Conservation (phyloP, 64 coral and sea anemone genomes). For the Porites australiensis region DNA sequence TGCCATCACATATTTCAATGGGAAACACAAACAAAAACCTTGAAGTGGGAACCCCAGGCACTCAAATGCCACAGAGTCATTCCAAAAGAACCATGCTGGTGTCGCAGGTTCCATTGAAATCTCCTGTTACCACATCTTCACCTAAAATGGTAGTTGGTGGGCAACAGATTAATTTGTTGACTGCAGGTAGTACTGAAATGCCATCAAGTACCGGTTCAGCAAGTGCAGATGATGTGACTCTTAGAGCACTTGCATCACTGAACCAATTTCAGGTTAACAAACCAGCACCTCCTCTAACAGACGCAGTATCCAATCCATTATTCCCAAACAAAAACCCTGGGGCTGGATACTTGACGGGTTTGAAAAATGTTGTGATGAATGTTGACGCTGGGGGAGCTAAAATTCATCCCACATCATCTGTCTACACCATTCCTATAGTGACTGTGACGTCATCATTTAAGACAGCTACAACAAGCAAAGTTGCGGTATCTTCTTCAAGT, state of each 20-base stretch:
- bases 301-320: neutral
- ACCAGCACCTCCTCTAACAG: neutral
- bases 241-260: slow-evolving; percentile 17
- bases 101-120: neutral
- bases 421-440: neutral
- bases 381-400: neutral
- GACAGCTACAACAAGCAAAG: neutral
- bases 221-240: slow-evolving; percentile 14
- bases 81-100: neutral
- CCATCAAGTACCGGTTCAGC: neutral
- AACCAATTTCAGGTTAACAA: slow-evolving; percentile 26
- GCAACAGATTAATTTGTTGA: neutral
- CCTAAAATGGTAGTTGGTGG: neutral
- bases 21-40: no score
- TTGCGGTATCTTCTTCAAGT: neutral
- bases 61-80: neutral
- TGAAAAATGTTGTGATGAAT: slow-evolving; percentile 52
- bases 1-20: no score
- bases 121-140: neutral
- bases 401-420: neutral
- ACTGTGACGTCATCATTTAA: neutral
- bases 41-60: no score
- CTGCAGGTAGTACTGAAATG: neutral
- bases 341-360: neutral
- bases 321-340: neutral